Conservation (phyloP, 2,888 invertebrate species). For the Aspidiotus destructor region DNA sequence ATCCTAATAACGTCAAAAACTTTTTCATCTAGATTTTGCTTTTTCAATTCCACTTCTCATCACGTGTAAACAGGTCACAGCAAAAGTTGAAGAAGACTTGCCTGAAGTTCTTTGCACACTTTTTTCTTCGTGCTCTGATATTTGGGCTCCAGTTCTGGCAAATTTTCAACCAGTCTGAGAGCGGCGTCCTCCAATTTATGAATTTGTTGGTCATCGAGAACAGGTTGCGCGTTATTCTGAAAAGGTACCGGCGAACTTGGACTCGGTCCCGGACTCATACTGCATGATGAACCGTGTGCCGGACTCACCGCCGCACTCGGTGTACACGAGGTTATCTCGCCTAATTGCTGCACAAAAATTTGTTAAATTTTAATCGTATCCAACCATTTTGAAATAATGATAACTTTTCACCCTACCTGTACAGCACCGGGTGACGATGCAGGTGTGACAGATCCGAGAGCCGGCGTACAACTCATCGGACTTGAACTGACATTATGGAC, state of each 20-base stretch:
- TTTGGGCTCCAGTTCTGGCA: constrained; percentile 80
- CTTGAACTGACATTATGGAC: constrained; percentile 26
- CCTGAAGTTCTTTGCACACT: constrained; percentile 82
- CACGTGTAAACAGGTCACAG: too few relatives aligned
- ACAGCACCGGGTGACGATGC: constrained; percentile 24
- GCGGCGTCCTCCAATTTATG: constrained; percentile 73
- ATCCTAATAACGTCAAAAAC: too few relatives aligned
- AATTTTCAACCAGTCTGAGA: constrained; percentile 65
- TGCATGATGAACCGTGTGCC: constrained; percentile 26
- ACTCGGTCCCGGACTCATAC: constrained; percentile 43
- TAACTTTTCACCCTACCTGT: constrained; percentile 8
- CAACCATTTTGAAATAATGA: neutral
- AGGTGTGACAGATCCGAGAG: constrained; percentile 20
- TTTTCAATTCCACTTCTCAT: too few relatives aligned
- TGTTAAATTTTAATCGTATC: neutral
- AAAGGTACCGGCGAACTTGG: constrained; percentile 45
- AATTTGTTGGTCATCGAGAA: constrained; percentile 73
- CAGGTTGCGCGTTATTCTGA: constrained; percentile 52
- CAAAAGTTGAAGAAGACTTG: constrained; percentile 39
- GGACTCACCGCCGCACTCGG: constrained; percentile 29
- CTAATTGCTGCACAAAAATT: constrained; percentile 21
- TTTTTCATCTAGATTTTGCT: too few relatives aligned
- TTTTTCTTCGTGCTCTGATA: constrained; percentile 78
- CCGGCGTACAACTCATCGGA: constrained; percentile 22
- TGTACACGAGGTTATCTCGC: constrained; percentile 36